Conservation (phyloP, 1,140 invertebrate genomes). For the Panonychus citri region DNA sequence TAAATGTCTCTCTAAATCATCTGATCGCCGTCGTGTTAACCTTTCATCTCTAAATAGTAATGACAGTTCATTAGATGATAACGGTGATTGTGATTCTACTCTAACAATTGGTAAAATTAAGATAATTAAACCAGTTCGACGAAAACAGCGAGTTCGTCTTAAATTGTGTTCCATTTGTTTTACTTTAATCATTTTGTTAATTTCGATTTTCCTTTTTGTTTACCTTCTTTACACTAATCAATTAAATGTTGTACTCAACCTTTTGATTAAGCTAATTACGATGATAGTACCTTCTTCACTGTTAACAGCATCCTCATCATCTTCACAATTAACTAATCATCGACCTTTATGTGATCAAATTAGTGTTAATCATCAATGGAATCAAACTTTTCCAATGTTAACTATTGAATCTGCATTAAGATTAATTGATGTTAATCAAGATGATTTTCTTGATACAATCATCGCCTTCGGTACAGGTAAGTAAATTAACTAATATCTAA, state of each 20-base stretch:
- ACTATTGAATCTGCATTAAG: conserved; percentile 48
- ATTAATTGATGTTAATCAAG: conserved; percentile 40
- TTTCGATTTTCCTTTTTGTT: not conserved
- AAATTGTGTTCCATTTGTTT: not conserved
- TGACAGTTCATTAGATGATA: too few species aligned
- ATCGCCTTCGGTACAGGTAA: conserved; percentile 47
- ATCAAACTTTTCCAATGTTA: conserved; percentile 40
- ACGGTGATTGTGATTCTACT: not conserved
- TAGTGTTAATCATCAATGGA: conserved; percentile 39
- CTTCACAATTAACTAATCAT: too few species aligned
- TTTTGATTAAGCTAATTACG: not conserved
- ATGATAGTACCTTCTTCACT: too few species aligned
- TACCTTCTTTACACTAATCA: too few species aligned
- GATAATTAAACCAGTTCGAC: conserved; percentile 5
- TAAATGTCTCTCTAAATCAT: too few species aligned
- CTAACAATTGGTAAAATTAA: conserved; percentile 9
- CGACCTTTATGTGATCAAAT: conserved; percentile 3
- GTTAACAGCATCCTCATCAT: too few species aligned
- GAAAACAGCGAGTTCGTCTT: not conserved
- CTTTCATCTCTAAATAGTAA: too few species aligned
- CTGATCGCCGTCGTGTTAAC: not conserved
- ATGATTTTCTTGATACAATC: conserved; percentile 46
- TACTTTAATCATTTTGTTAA: not conserved
- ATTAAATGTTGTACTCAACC: too few species aligned
- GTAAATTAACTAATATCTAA: too few species aligned